Evolutionary conservation across 2,797 vertebrate species (phyloP).

Genomic region (Crocodylus rhombifer): DNA sequence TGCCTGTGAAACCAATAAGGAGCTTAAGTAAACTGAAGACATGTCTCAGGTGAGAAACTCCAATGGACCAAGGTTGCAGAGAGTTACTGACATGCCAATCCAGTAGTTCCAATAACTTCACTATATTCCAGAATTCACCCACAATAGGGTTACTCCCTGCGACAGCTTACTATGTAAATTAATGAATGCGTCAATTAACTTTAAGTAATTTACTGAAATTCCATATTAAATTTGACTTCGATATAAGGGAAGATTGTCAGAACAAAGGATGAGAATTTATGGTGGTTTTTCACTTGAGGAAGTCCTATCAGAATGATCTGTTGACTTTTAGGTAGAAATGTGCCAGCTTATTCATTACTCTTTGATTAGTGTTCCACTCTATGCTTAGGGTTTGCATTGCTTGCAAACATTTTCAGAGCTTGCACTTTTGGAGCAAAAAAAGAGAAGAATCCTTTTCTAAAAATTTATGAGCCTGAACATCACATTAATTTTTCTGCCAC

Average conservation of each 20-base stretch:
- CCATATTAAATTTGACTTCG: constrained; percentile 56
- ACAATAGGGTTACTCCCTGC: constrained; percentile 1
- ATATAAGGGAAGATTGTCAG: constrained; percentile 40
- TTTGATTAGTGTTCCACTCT: neutral
- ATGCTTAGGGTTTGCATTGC: neutral
- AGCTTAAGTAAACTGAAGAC: neutral
- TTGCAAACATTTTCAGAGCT: neutral
- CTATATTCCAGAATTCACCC: neutral
- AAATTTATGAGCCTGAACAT: neutral
- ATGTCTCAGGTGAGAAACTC: neutral
- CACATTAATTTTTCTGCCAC: neutral
- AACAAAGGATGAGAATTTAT: constrained; percentile 40
- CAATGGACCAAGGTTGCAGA: neutral
- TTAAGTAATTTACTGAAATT: constrained; percentile 50
- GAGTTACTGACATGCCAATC: neutral
- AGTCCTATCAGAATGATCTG: neutral
- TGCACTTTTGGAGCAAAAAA: neutral
- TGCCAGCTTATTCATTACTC: neutral
- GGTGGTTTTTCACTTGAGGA: neutral
- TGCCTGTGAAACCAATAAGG: neutral
- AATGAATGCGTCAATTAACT: constrained; percentile 63
- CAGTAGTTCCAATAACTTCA: neutral
- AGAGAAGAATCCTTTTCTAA: neutral
- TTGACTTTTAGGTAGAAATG: neutral
- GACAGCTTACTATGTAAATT: constrained; percentile 51